Percentiles rank a stretch among this genome's conserved stretches.
Evolutionary conservation across 2,113 vertebrate species (phyloP).

Genomic region (Lepus americanus): DNA sequence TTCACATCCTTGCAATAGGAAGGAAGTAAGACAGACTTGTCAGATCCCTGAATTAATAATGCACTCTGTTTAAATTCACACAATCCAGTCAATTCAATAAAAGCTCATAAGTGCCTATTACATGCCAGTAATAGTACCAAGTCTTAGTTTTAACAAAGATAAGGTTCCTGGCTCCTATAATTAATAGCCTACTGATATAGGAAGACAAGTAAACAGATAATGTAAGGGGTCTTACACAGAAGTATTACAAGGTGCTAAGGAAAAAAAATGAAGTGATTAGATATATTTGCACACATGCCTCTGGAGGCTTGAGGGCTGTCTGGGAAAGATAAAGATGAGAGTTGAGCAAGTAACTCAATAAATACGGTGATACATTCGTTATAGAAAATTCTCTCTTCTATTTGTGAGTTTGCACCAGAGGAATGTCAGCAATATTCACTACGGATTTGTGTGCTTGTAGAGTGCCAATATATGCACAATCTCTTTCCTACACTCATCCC

Average conservation of each 20-base stretch:
- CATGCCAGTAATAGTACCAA: neutral
- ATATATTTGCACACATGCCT: neutral
- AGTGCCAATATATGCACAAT: neutral
- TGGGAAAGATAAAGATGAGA: conserved; percentile 3
- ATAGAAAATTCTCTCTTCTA: neutral
- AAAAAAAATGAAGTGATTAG: neutral
- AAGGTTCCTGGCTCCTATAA: neutral
- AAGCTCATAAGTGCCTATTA: neutral
- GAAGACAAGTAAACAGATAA: neutral
- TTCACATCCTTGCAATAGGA: neutral
- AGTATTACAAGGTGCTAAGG: neutral
- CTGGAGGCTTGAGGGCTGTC: neutral
- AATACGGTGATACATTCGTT: neutral
- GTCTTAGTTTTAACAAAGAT: conserved; percentile 15
- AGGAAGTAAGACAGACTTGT: neutral
- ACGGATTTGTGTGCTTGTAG: neutral
- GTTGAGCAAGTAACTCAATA: conserved; percentile 1
- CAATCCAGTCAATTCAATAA: conserved; percentile 6
- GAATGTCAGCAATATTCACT: neutral
- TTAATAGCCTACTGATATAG: neutral
- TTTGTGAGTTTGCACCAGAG: neutral
- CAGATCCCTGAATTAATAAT: neutral
- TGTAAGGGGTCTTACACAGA: neutral
- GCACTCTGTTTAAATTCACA: conserved; percentile 28
- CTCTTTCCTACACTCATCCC: neutral